phyloP scores from a whole-genome alignment of 2,113 vertebrate species.

The Motacilla tschutschensis region DNA sequence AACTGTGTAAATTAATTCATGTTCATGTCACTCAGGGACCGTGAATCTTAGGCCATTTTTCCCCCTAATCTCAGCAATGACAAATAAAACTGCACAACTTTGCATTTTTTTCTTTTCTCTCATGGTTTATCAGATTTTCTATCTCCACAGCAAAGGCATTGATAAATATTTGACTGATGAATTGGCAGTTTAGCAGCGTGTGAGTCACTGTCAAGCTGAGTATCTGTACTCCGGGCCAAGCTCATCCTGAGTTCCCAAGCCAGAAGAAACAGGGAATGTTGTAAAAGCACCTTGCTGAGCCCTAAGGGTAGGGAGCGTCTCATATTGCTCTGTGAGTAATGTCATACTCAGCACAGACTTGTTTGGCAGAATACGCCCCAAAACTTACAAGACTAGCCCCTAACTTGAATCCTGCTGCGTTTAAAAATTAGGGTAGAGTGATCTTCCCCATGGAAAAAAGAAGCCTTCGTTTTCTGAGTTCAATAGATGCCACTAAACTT shows the following conservation, averaged over 20 bases:
- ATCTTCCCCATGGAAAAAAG: not conserved
- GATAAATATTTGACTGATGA: conserved; percentile 33
- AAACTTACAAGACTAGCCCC: conserved; percentile 32
- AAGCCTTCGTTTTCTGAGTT: not conserved
- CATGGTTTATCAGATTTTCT: not conserved
- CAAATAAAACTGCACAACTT: not conserved
- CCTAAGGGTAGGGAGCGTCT: conserved; percentile 59
- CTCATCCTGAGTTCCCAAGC: conserved; percentile 56
- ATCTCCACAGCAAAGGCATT: not conserved
- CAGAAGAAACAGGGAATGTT: conserved; percentile 53
- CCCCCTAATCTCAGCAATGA: not conserved
- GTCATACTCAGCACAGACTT: conserved; percentile 45
- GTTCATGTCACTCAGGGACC: not conserved
- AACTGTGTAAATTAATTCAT: not conserved
- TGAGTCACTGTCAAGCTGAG: conserved; percentile 39
- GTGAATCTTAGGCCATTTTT: not conserved
- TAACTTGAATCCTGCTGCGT: not conserved
- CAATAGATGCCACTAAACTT: not conserved
- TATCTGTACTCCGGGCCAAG: conserved; percentile 24
- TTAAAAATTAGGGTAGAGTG: not conserved
- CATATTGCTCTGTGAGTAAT: conserved; percentile 48
- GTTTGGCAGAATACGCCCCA: conserved; percentile 51
- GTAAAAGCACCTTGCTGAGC: conserved; percentile 57
- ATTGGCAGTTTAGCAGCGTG: not conserved
- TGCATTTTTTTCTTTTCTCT: not conserved